phyloP scores from a whole-genome alignment of 2,888 invertebrate genomes.

The Cantharis flavilabris region DNA sequence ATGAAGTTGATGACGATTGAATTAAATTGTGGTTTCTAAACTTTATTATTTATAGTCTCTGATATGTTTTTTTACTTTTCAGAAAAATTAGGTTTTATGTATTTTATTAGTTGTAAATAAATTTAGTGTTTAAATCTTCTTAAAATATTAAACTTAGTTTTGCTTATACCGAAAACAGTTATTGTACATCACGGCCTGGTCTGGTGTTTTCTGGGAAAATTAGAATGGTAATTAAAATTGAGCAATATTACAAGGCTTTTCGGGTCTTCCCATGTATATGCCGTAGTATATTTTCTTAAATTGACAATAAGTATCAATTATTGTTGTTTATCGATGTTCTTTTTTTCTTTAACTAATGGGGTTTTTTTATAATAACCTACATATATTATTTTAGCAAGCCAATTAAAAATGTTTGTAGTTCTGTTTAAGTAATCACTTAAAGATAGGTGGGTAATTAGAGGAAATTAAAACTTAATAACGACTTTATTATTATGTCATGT shows the following conservation, averaged over 20 bases:
- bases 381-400: too few relatives aligned
- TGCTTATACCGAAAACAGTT: not conserved
- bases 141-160: not conserved
- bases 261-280: too few relatives aligned
- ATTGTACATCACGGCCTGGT: too few relatives aligned
- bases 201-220: too few relatives aligned
- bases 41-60: not conserved
- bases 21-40: not conserved
- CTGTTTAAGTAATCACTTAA: too few relatives aligned
- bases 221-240: too few relatives aligned
- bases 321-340: not conserved
- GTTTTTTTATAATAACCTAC: too few relatives aligned
- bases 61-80: not conserved
- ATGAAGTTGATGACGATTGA: conserved; percentile 31
- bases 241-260: too few relatives aligned
- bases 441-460: too few relatives aligned
- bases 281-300: not conserved
- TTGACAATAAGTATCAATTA: not conserved
- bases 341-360: not conserved
- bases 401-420: too few relatives aligned
- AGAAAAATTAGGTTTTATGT: not conserved
- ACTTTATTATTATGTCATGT: too few relatives aligned
- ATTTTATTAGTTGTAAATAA: not conserved
- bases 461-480: too few relatives aligned
- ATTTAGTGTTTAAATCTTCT: not conserved